Conservation (phyloP, 2,888 invertebrate genomes). For the Nyleta sp. region DNA sequence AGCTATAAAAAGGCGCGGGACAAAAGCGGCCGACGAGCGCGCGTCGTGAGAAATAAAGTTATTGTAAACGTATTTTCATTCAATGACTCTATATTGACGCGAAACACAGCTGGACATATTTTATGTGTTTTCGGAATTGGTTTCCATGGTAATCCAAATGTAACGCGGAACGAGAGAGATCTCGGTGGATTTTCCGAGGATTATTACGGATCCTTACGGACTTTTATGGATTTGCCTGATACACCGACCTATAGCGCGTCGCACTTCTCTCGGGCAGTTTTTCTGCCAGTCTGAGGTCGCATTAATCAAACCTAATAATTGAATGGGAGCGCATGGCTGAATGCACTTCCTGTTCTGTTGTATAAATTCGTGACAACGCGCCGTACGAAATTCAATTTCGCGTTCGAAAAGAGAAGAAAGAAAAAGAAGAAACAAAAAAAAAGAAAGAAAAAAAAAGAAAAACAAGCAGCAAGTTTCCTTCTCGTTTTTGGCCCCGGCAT, state of each 20-base stretch:
- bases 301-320: constrained; percentile 52
- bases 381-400: background rate
- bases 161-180: constrained; percentile 47
- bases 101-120: constrained; percentile 63
- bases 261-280: constrained; percentile 38
- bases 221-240: constrained; percentile 59
- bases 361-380: too few species aligned
- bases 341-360: constrained; percentile 14
- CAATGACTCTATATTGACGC: constrained; percentile 57
- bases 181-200: constrained; percentile 48
- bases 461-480: background rate
- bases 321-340: constrained; percentile 14
- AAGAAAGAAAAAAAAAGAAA: too few species aligned
- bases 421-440: too few species aligned
- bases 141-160: constrained; percentile 56
- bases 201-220: constrained; percentile 57
- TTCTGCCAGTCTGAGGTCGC: constrained; percentile 33
- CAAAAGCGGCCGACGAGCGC: constrained; percentile 19
- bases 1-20: constrained; percentile 11
- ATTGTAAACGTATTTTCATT: constrained; percentile 54
- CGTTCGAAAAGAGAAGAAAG: too few species aligned
- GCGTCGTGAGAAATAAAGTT: constrained; percentile 47
- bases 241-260: constrained; percentile 20
- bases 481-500: background rate
- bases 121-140: constrained; percentile 64